Conservation (phyloP, 2,113 vertebrate genomes). For the Corythornis madagascariensis region DNA sequence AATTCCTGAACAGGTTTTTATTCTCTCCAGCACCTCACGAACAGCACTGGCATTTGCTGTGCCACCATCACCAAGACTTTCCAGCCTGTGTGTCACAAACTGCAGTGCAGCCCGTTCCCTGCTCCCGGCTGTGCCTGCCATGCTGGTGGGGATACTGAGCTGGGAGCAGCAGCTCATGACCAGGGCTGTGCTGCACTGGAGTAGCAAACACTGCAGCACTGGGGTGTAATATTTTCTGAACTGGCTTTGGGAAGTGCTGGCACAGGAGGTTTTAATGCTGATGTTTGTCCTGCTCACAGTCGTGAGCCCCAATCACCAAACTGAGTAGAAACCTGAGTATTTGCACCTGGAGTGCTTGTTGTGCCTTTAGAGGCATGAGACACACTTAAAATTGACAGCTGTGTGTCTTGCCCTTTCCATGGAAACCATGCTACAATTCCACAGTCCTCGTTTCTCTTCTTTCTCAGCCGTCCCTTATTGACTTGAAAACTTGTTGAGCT, state of each 20-base stretch:
- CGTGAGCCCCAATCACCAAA: neutral
- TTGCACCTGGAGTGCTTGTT: neutral
- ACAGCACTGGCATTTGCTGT: neutral
- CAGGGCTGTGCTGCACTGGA: neutral
- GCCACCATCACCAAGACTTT: neutral
- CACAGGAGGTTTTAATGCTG: neutral
- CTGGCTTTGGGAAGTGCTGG: neutral
- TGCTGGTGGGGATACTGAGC: neutral
- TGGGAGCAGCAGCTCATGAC: neutral
- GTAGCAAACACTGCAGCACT: neutral
- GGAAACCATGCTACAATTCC: neutral
- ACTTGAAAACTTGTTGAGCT: neutral
- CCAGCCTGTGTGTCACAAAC: neutral
- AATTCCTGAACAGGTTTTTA: neutral
- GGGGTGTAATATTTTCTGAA: neutral
- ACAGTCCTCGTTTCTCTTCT: neutral
- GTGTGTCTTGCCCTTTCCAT: neutral
- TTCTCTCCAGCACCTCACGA: neutral
- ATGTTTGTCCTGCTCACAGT: neutral
- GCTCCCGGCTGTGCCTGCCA: accelerated
- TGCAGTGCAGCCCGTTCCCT: accelerated
- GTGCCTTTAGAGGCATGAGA: neutral
- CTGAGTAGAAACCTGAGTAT: neutral
- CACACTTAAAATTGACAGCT: neutral
- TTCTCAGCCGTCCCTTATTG: neutral